Conservation (phyloP, 2,888 invertebrate genomes). For the Papilio elwesi region DNA sequence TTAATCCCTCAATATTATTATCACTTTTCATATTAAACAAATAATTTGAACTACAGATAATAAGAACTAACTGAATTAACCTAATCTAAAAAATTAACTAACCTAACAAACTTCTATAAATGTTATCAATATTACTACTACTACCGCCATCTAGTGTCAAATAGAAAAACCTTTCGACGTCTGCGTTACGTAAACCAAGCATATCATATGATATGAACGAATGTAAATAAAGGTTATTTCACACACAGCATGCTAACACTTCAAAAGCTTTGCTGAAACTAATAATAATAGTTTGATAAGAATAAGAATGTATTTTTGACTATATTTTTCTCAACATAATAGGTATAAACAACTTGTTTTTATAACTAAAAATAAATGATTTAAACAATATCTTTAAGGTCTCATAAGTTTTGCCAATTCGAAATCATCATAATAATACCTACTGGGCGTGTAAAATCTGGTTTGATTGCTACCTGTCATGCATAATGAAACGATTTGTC, state of each 20-base stretch:
- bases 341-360: not conserved
- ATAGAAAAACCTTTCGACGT: not conserved
- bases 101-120: not conserved
- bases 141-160: constrained; percentile 28
- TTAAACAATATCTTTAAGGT: not conserved
- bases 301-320: not conserved
- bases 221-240: constrained; percentile 7
- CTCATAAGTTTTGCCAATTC: not conserved
- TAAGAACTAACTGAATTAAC: not conserved
- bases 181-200: no score
- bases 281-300: no score
- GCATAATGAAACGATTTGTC: not conserved
- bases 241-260: not conserved
- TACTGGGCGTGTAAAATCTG: constrained; percentile 11
- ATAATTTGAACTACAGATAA: no score
- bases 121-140: not conserved
- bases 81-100: not conserved
- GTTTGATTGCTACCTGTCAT: constrained; percentile 5
- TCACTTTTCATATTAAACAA: no score
- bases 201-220: not conserved
- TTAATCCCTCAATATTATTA: no score
- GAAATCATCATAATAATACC: not conserved
- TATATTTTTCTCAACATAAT: not conserved
- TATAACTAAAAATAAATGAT: not conserved
- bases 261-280: no score